These are phyloP conservation scores for Macrobrachium nipponense DNA, from an alignment of 1,140 invertebrate species.

Conservation along the genomic window DNA sequence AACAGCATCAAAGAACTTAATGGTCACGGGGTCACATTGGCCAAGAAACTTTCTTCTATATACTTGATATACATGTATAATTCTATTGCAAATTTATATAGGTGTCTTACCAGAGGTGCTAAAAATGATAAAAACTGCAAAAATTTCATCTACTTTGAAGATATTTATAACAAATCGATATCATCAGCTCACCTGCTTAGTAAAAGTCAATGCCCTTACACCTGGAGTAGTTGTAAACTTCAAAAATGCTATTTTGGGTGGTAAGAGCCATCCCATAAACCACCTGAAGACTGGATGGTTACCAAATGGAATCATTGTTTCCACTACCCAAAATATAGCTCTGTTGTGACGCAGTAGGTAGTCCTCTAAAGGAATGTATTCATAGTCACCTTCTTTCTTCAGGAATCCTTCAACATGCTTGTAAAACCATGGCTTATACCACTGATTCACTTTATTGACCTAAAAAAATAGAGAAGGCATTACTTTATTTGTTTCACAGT, in stretches of 20 bases:
- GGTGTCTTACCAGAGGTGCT: too few relatives aligned
- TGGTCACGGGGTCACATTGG: too few relatives aligned
- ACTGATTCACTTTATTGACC: constrained; percentile 71
- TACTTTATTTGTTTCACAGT: neutral
- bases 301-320: constrained; percentile 72
- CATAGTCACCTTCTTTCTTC: constrained; percentile 69
- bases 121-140: neutral
- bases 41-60: too few relatives aligned
- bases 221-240: constrained; percentile 73
- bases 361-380: constrained; percentile 72
- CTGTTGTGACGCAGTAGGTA: constrained; percentile 73
- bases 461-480: constrained; percentile 52
- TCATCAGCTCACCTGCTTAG: constrained; percentile 68
- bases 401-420: constrained; percentile 74
- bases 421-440: constrained; percentile 77
- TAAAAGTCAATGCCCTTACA: constrained; percentile 73
- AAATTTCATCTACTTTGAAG: neutral
- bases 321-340: constrained; percentile 74
- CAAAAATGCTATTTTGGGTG: constrained; percentile 71
- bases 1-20: too few relatives aligned
- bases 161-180: constrained; percentile 24
- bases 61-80: too few relatives aligned
- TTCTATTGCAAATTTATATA: too few relatives aligned
- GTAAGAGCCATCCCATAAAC: constrained; percentile 70
- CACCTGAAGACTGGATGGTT: constrained; percentile 69